Percentiles rank a stretch among this genome's conserved stretches.
phyloP scores from a whole-genome alignment of 2,797 vertebrate species.

The Gouania willdenowi region DNA sequence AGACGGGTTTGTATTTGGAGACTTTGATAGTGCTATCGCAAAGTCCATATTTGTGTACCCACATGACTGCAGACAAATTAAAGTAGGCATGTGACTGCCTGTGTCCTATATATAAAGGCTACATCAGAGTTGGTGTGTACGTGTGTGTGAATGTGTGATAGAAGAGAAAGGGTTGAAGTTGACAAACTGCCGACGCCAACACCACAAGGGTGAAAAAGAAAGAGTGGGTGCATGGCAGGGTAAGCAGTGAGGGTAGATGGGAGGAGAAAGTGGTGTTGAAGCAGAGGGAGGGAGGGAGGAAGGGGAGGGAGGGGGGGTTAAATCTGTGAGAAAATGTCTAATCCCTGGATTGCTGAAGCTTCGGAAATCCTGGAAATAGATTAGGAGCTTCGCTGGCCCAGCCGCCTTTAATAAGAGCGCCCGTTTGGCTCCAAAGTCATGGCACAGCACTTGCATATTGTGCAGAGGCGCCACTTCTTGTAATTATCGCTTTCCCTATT shows the following conservation, averaged over 20 bases:
- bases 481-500: slow-evolving; percentile 80
- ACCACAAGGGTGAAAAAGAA: slow-evolving; percentile 46
- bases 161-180: slow-evolving; percentile 56
- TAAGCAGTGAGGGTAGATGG: slow-evolving; percentile 29
- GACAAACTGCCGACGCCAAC: slow-evolving; percentile 73
- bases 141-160: slow-evolving; percentile 27
- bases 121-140: slow-evolving; percentile 10
- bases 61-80: slow-evolving; percentile 33
- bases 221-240: slow-evolving; percentile 3
- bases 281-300: slow-evolving; percentile 48
- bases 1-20: slow-evolving; percentile 22
- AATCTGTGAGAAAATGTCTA: slow-evolving; percentile 77
- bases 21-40: slow-evolving; percentile 36
- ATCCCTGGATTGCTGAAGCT: slow-evolving; percentile 83
- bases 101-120: slow-evolving; percentile 36
- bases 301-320: slow-evolving; percentile 65
- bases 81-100: slow-evolving; percentile 18
- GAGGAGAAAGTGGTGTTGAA: slow-evolving; percentile 38
- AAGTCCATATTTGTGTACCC: slow-evolving; percentile 28
- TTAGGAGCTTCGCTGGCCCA: slow-evolving; percentile 72
- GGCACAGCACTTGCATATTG: slow-evolving; percentile 81
- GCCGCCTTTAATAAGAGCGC: slow-evolving; percentile 74
- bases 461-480: slow-evolving; percentile 74
- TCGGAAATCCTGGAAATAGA: slow-evolving; percentile 81
- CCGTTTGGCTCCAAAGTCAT: slow-evolving; percentile 78